Base-by-base conservation (phyloP, 2,113 vertebrate species). In the Recurvirostra avosetta region DNA sequence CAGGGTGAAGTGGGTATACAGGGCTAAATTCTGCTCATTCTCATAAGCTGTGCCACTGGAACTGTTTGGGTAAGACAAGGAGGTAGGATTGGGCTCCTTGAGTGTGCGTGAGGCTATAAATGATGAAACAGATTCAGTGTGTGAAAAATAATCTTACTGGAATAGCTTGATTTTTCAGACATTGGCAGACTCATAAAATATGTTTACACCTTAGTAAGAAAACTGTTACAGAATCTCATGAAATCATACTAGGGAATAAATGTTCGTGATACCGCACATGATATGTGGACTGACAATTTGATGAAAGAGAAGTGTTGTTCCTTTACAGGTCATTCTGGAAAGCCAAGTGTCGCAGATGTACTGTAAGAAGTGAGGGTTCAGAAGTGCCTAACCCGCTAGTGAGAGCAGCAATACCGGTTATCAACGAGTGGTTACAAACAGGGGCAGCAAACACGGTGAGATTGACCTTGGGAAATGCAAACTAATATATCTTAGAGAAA, bases 101-200 rank as follows among this genome's bases (percentile, higher is more conserved):
- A 30, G 30, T 0, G 0, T 32, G 41, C 1, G 0, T 10, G 21
- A 84, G 87, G 29, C 27, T 61, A 49, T 84, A 77, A 82, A 85
- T 5, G 1, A 50, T 72, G 27, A 76, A 92, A 74, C 15, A 58
- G 25, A 17, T 78, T 80, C 50, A 50, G 13, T 36, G 8, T 56
- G 58, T 88, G 61, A 82, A 90, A 89, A 93, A 86, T 19, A 70
- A 47, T 47, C n/a, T 26, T 72, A 50, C 40, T 59, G 40, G n/a
- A 84, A 71, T 50, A 41, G 41, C 76, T 93, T 66, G 12, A 66
- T 87, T 84, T 96, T 55, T 72, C 61, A 78, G 61, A 72, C 61
- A 77, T 40, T 52, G 26, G 10, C 47, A 79, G 73, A 92, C 85
- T 76, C 58, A 61, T 87, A 71, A 77, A 55, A 63, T 58, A 23